Evolutionary conservation across 2,797 vertebrate genomes (phyloP).

Genomic region (Hephaestus fuliginosus): DNA sequence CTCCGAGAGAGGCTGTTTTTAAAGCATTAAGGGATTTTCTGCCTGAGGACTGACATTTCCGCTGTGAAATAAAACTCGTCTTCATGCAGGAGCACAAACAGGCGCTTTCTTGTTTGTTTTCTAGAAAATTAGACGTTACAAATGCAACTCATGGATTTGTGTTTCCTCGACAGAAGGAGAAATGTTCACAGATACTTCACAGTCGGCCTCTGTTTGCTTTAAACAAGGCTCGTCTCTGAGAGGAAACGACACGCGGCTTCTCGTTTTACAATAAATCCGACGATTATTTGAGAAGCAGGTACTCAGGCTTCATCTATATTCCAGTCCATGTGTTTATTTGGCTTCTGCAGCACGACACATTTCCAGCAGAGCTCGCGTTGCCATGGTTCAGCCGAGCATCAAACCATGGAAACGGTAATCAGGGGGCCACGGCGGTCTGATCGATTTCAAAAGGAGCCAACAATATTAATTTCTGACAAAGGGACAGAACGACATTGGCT

Average conservation of each 20-base stretch:
- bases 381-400: conserved; percentile 64
- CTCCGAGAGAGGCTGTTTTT: not conserved
- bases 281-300: conserved; percentile 12
- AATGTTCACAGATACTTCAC: not conserved
- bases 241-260: not conserved
- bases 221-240: not conserved
- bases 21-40: conserved; percentile 10
- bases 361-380: conserved; percentile 49
- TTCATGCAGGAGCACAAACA: not conserved
- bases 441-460: conserved; percentile 63
- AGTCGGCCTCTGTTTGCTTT: not conserved
- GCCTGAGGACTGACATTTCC: not conserved
- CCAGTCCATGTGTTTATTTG: conserved; percentile 50
- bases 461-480: conserved; percentile 62
- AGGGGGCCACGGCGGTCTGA: conserved; percentile 44
- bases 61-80: conserved; percentile 8
- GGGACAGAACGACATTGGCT: conserved; percentile 23
- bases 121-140: not conserved
- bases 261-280: not conserved
- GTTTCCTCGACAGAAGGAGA: not conserved
- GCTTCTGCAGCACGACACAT: conserved; percentile 39
- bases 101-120: not conserved
- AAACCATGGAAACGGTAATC: conserved; percentile 71
- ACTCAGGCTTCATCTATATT: conserved; percentile 43
- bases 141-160: conserved; percentile 2